A percentile compares a stretch with the other conserved stretches of the same genome.
Conservation (phyloP, 1,140 invertebrate species). For the Musca vetustissima region DNA sequence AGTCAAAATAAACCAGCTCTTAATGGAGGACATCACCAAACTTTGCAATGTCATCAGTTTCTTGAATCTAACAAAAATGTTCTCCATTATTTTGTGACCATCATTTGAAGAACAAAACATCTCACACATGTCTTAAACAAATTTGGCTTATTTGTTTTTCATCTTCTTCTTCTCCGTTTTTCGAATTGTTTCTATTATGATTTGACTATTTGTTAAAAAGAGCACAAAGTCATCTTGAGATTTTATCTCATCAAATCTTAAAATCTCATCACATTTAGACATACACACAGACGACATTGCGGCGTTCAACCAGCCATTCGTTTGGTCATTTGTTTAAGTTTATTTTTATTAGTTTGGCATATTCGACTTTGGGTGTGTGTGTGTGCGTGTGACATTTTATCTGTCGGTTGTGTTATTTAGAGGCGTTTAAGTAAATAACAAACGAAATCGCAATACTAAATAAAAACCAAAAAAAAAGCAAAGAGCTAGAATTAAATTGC, state of each 20-base stretch:
- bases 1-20: no score
- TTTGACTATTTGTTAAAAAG: constrained; percentile 21
- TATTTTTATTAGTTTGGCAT: constrained; percentile 12
- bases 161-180: no score
- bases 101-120: neutral
- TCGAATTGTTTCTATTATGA: constrained; percentile 15
- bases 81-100: neutral
- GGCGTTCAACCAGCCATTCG: no score
- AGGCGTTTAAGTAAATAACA: constrained; percentile 3
- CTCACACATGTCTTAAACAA: neutral
- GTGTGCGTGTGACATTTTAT: neutral
- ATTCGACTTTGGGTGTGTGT: neutral
- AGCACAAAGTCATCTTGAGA: constrained; percentile 15
- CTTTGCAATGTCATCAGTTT: constrained; percentile 7
- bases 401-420: neutral
- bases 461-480: no score
- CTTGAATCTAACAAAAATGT: neutral
- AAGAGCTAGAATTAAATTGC: no score
- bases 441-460: no score
- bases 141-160: no score
- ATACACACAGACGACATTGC: neutral
- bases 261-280: constrained; percentile 9
- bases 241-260: constrained; percentile 4
- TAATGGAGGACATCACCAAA: neutral
- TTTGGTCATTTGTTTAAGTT: neutral